These are phyloP conservation scores for Hylia prasina DNA, from an alignment of 2,113 vertebrate genomes.

Conservation along the genomic window DNA sequence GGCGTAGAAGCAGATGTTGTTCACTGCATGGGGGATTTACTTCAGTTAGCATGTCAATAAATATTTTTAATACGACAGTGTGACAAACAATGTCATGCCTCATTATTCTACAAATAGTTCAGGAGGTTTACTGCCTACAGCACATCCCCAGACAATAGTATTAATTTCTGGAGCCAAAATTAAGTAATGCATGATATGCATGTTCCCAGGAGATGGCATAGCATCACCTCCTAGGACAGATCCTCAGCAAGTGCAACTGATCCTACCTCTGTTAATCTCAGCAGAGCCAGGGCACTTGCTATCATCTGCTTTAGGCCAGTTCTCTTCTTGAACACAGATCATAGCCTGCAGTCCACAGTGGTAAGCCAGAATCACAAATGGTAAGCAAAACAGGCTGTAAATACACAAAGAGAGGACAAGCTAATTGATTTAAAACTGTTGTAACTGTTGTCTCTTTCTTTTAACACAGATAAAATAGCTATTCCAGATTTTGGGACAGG, in stretches of 20 bases:
- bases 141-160: background rate
- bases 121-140: background rate
- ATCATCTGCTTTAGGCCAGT: background rate
- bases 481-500: constrained; percentile 98
- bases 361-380: background rate
- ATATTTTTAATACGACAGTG: constrained; percentile 11
- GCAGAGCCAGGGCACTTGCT: background rate
- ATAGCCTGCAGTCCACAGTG: background rate
- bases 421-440: background rate
- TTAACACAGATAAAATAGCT: constrained; percentile 88
- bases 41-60: constrained; percentile 49
- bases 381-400: background rate
- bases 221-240: background rate
- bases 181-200: background rate
- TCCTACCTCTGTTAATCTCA: background rate
- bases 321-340: background rate
- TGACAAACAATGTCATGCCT: constrained; percentile 14
- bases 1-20: constrained; percentile 38
- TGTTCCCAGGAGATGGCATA: background rate
- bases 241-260: background rate
- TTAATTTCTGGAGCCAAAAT: constrained; percentile 8
- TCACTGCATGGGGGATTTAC: constrained; percentile 41
- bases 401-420: background rate
- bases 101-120: constrained; percentile 11
- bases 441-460: background rate